Percentiles rank a stretch among this genome's conserved stretches.
Conservation (phyloP, 2,113 vertebrate species). For the Elaphurus davidianus region DNA sequence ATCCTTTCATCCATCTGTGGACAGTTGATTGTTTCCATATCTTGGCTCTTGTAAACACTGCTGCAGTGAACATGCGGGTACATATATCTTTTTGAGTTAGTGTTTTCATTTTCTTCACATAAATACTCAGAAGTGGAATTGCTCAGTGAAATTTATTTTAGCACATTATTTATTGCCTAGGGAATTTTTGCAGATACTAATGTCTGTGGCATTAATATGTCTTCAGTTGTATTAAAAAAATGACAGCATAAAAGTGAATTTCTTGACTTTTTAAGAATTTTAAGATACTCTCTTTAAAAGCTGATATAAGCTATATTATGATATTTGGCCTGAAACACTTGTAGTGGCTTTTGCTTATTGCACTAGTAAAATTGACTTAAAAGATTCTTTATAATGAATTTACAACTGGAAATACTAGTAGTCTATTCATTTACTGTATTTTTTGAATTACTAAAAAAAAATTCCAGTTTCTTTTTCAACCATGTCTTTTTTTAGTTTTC, state of each 20-base stretch:
- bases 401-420: not conserved
- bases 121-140: not conserved
- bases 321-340: not conserved
- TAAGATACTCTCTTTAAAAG: not conserved
- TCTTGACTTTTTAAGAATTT: not conserved
- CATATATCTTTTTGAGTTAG: not conserved
- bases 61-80: not conserved
- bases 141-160: not conserved
- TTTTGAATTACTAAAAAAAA: not conserved
- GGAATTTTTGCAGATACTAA: not conserved
- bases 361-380: not conserved
- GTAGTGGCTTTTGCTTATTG: not conserved
- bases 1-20: not conserved
- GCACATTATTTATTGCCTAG: not conserved
- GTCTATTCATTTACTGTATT: not conserved
- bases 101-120: not conserved
- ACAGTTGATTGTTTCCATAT: not conserved
- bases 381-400: constrained; percentile 6
- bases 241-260: not conserved
- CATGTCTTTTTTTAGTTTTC: not conserved
- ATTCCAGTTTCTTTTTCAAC: not conserved
- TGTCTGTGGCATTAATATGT: not conserved
- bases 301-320: not conserved
- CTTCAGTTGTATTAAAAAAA: not conserved
- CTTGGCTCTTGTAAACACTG: not conserved